Evolutionary conservation across 2,113 vertebrate species (phyloP).

Genomic region (Neolamprologus tretocephalus): DNA sequence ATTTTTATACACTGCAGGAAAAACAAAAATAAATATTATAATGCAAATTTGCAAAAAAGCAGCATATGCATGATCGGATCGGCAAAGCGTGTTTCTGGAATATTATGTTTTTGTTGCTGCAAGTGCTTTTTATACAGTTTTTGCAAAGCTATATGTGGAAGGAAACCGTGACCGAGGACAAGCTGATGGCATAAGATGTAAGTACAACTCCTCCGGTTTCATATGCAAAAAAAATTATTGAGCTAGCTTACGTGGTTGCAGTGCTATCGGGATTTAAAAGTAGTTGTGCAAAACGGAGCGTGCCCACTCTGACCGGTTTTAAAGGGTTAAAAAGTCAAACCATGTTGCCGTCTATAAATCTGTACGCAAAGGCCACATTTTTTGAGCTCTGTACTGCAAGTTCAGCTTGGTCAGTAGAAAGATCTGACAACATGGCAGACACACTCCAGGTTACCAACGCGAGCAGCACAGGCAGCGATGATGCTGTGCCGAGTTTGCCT

Average conservation of each 20-base stretch:
- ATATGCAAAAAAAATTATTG: too few relatives aligned
- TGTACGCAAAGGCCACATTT: not conserved
- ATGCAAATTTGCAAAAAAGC: too few relatives aligned
- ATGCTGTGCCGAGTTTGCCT: not conserved
- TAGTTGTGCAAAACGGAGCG: too few relatives aligned
- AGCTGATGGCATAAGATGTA: too few relatives aligned
- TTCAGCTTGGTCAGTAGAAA: not conserved
- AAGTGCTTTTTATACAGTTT: fast-evolving
- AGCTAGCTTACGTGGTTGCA: fast-evolving
- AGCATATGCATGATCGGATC: too few relatives aligned
- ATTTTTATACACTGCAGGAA: too few relatives aligned
- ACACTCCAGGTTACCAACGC: not conserved
- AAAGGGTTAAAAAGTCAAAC: not conserved
- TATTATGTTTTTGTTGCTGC: too few relatives aligned
- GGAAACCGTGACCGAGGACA: too few relatives aligned
- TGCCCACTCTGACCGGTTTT: fast-evolving
- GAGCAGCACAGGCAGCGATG: not conserved
- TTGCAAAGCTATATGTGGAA: too few relatives aligned
- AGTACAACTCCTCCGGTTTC: too few relatives aligned
- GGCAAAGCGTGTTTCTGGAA: too few relatives aligned
- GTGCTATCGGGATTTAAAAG: fast-evolving
- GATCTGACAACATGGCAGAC: not conserved
- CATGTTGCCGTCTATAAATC: fast-evolving
- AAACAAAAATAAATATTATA: too few relatives aligned
- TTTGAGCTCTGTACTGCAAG: not conserved